Base-by-base conservation (phyloP, 1,140 invertebrate species). In the Cotesia chilonis region DNA sequence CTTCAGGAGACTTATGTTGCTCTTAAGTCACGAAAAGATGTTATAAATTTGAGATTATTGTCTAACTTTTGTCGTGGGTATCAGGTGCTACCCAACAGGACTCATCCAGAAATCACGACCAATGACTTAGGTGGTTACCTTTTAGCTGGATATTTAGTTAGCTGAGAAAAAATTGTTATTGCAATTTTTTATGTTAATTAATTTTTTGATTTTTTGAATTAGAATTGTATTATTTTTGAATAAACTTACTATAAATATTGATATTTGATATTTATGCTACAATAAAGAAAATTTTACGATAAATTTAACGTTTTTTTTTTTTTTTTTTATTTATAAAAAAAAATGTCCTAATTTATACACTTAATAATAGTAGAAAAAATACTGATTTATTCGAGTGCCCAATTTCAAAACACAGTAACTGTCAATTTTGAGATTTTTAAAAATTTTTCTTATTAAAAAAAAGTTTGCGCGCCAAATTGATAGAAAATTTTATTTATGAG, bases 61-160 rank as follows among this genome's bases (percentile, higher is more conserved):
- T 94, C 94, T 61, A 96, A 94, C 77, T 98, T 96, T 90, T 87
- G 96, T 78, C 89, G 96, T 76, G 91, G 92, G 65, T 97, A 97
- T 89, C 97, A 98, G 89, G 92, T 98, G 54, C 85, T 96, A 67
- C 90, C 93, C 0, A 90, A 94, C 73, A 89, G 95, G 79, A 96
- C 94, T 14, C 94, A 96, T 90, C 95, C 95, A 4, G 90, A 93
- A 79, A 92, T 95, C 17, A 90, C 89, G 73, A 95, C 94, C 89
- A 93, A 88, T 79, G 90, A 92, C 59, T 89, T 87, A 52, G 92
- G 94, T 71, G 94, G 95, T 7, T 96, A 91, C 83, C 80, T 96
- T 59, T 84, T 96, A 61, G 90, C 89, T 66, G 94, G 92, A 60
- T 92, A 90, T 77, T 87, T 89, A 70, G 77, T 90, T 69, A 68